These are phyloP conservation scores for Scaptomyza tumidula DNA, from an alignment of 2,888 invertebrate species.

Conservation along the genomic window DNA sequence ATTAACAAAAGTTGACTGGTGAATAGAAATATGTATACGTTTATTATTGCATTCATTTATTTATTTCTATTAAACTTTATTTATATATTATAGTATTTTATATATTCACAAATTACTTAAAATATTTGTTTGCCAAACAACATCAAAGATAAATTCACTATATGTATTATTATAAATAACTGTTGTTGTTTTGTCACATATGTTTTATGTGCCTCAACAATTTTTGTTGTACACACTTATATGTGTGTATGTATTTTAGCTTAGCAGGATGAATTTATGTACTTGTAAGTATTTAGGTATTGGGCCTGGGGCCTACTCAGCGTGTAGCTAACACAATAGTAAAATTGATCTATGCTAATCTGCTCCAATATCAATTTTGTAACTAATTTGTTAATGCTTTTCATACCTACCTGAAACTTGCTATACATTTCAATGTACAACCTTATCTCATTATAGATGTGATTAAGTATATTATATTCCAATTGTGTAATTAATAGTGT, in stretches of 20 bases:
- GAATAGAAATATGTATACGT: no score
- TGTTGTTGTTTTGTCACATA: slow-evolving; percentile 11
- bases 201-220: slow-evolving; percentile 13
- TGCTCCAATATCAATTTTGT: not conserved
- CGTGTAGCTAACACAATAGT: not conserved
- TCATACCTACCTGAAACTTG: slow-evolving; percentile 6
- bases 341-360: not conserved
- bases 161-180: slow-evolving; percentile 25
- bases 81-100: slow-evolving; percentile 2
- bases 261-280: slow-evolving; percentile 6
- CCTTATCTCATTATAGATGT: slow-evolving; percentile 2
- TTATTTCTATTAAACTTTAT: slow-evolving; percentile 38
- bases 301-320: not conserved
- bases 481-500: slow-evolving; percentile 20
- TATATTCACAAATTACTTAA: slow-evolving; percentile 65
- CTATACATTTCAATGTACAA: slow-evolving; percentile 10
- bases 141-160: slow-evolving; percentile 57
- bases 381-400: slow-evolving; percentile 9
- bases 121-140: slow-evolving; percentile 55
- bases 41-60: slow-evolving; percentile 13
- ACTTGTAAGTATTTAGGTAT: not conserved
- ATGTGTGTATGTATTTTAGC: not conserved
- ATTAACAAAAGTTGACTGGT: no score
- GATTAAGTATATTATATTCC: not conserved
- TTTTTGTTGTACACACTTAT: not conserved